Percentiles rank a stretch among this genome's conserved stretches.
Conservation (phyloP, 2,888 invertebrate species). For the Ceraclea dissimilis region DNA sequence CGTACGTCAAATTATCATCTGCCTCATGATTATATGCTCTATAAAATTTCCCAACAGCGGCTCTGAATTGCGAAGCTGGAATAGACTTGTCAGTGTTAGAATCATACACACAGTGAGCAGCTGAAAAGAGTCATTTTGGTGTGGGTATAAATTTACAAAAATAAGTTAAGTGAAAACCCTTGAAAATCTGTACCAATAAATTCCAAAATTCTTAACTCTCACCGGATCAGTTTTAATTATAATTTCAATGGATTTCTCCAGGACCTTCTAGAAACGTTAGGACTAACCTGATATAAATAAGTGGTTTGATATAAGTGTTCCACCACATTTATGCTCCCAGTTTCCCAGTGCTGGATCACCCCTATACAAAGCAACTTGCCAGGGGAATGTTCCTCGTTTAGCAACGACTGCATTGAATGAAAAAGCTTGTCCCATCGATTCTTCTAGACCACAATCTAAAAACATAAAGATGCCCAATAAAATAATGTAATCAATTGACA, state of each 20-base stretch:
- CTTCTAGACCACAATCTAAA: slow-evolving; percentile 5
- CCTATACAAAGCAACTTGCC: slow-evolving; percentile 2
- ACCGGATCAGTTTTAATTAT: too few species aligned
- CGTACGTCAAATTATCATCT: background rate
- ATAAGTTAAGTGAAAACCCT: too few species aligned
- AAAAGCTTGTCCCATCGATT: background rate
- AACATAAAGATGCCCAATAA: background rate
- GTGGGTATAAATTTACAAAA: too few species aligned
- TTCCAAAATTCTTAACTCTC: too few species aligned
- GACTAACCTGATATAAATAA: slow-evolving; percentile 2
- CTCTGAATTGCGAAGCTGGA: background rate
- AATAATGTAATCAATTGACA: too few species aligned
- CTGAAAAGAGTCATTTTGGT: too few species aligned
- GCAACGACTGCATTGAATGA: background rate
- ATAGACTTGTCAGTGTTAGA: background rate
- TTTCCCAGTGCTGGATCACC: background rate
- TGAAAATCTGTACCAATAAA: too few species aligned
- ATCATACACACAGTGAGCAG: background rate
- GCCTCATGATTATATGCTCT: background rate
- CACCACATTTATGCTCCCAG: background rate
- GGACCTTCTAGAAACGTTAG: too few species aligned
- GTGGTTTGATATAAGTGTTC: background rate
- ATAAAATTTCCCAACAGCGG: background rate
- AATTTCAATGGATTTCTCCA: too few species aligned
- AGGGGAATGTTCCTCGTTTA: slow-evolving; percentile 4